Conservation (phyloP, 2,113 vertebrate genomes). For the Clarias macrocephalus region DNA sequence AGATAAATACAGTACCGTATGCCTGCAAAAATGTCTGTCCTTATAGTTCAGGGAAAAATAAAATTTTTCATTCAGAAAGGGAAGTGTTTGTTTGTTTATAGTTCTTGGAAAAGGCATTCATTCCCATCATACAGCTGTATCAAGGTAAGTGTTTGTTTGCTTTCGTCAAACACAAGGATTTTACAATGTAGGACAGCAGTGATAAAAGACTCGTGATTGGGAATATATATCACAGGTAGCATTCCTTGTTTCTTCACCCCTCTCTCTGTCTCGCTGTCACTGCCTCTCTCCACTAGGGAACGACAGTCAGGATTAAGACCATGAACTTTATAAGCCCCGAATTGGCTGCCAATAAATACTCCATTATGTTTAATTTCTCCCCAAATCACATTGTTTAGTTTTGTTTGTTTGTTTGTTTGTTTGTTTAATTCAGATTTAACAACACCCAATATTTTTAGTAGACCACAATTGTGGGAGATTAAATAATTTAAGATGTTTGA, state of each 20-base stretch:
- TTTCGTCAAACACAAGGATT: background rate
- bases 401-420: too few relatives aligned
- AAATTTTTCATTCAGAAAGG: background rate
- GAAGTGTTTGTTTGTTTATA: background rate
- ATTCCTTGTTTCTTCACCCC: background rate
- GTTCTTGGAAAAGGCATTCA: background rate
- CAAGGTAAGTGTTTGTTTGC: background rate
- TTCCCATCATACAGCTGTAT: background rate
- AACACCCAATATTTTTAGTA: background rate
- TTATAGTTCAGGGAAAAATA: conserved; percentile 14
- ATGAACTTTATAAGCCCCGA: background rate
- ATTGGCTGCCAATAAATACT: background rate
- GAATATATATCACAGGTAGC: background rate
- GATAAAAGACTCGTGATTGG: background rate
- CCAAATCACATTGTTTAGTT: background rate
- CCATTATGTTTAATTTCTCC: background rate
- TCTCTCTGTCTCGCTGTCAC: background rate
- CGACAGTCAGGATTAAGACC: background rate
- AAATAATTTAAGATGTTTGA: background rate
- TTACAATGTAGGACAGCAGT: background rate
- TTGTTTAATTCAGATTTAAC: background rate
- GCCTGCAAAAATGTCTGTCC: conserved; percentile 22
- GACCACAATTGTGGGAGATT: background rate
- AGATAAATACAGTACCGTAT: conserved; percentile 45
- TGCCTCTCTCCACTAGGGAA: background rate